Evolutionary conservation across 2,888 invertebrate genomes (phyloP).

Genomic region (Thera obeliscata): DNA sequence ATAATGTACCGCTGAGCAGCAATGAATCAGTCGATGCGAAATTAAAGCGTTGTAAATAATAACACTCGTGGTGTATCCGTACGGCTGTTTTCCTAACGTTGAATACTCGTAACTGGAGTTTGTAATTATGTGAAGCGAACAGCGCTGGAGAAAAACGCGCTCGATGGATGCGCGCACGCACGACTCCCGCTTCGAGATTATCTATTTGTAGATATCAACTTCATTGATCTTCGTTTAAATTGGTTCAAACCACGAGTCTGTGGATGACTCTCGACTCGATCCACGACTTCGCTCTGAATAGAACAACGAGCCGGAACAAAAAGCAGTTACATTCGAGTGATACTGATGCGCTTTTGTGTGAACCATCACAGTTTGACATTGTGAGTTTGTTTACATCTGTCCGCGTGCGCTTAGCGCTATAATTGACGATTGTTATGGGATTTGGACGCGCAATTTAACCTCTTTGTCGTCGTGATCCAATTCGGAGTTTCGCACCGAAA

Average conservation of each 20-base stretch:
- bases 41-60: conserved; percentile 52
- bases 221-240: conserved; percentile 46
- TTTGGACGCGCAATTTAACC: conserved; percentile 83
- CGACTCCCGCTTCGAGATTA: conserved; percentile 47
- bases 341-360: conserved; percentile 45
- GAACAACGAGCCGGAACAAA: conserved; percentile 35
- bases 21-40: conserved; percentile 51
- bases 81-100: conserved; percentile 45
- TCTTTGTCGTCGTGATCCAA: conserved; percentile 81
- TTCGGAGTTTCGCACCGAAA: conserved; percentile 80
- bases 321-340: conserved; percentile 29
- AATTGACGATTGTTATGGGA: conserved; percentile 77
- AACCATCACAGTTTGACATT: conserved; percentile 55
- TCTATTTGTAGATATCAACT: conserved; percentile 57
- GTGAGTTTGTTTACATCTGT: conserved; percentile 81
- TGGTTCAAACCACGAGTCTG: conserved; percentile 25
- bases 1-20: conserved; percentile 53
- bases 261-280: conserved; percentile 38
- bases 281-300: conserved; percentile 33
- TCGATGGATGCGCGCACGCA: conserved; percentile 56
- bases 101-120: conserved; percentile 53
- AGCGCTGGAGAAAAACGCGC: conserved; percentile 63
- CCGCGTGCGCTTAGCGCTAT: conserved; percentile 69
- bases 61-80: conserved; percentile 35
- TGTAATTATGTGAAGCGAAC: conserved; percentile 62